Evolutionary conservation across 2,888 invertebrate genomes (phyloP).

Genomic region (Dasysyrphus albostriatus): DNA sequence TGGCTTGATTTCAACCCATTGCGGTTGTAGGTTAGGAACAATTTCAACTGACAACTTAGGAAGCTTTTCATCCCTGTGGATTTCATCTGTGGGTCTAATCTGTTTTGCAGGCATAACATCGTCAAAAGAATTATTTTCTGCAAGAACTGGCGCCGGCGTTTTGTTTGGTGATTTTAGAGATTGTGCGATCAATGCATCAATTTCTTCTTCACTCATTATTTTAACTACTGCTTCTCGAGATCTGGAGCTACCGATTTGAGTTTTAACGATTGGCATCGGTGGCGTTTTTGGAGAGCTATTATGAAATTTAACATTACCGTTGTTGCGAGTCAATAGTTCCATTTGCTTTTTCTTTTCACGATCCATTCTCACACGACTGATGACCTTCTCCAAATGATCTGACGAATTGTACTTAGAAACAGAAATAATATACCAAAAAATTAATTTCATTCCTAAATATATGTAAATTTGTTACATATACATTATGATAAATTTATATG

Average conservation of each 20-base stretch:
- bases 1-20: constrained; percentile 70
- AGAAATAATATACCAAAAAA: background rate
- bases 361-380: constrained; percentile 48
- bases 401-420: constrained; percentile 50
- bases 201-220: constrained; percentile 62
- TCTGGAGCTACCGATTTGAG: background rate
- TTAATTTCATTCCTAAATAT: background rate
- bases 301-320: background rate
- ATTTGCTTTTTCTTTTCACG: constrained; percentile 27
- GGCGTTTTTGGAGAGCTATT: background rate
- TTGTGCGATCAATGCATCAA: constrained; percentile 54
- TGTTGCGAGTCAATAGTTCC: background rate
- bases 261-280: background rate
- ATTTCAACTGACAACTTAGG: constrained; percentile 7
- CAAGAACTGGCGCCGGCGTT: background rate
- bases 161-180: background rate
- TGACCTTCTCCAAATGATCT: constrained; percentile 47
- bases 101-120: background rate
- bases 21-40: constrained; percentile 29
- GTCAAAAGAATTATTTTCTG: background rate
- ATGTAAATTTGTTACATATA: too few species aligned
- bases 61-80: background rate
- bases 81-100: too few species aligned
- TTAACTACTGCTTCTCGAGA: constrained; percentile 26
- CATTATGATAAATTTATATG: background rate